A percentile compares a stretch with the other conserved stretches of the same genome.
Conservation (phyloP, 2,113 vertebrate species). For the Hylia prasina region DNA sequence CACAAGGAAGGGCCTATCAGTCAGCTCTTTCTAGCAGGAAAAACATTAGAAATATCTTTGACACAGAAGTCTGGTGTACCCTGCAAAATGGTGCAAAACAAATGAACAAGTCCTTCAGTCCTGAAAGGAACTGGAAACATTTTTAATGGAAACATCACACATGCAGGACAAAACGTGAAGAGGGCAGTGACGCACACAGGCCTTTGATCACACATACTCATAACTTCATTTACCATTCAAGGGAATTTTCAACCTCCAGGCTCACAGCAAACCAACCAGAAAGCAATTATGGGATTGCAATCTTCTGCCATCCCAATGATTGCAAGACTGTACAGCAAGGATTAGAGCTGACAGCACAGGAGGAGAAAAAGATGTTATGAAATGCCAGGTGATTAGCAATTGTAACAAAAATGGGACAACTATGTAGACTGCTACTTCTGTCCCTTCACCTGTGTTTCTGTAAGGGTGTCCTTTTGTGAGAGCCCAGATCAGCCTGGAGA, state of each 20-base stretch:
- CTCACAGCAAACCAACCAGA: neutral
- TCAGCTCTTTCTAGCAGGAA: neutral
- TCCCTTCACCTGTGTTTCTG: neutral
- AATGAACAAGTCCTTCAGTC: neutral
- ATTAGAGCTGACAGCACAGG: neutral
- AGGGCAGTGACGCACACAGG: neutral
- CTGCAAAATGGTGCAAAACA: neutral
- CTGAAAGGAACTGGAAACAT: too few species aligned
- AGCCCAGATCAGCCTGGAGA: neutral
- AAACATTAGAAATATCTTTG: neutral
- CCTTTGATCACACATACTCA: neutral
- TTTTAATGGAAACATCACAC: accelerated
- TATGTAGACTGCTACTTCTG: neutral
- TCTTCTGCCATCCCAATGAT: neutral
- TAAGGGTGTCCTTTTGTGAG: neutral
- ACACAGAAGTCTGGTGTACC: neutral
- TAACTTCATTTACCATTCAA: neutral
- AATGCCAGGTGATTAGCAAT: neutral
- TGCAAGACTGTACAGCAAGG: neutral
- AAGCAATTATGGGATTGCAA: neutral
- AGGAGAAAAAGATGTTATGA: neutral
- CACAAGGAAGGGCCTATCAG: neutral
- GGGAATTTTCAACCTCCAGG: neutral
- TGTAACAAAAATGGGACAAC: neutral
- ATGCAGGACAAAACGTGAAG: neutral